A percentile compares a stretch with the other conserved stretches of the same genome.
phyloP scores from a whole-genome alignment of 2,888 invertebrate species.

The Timema podura region DNA sequence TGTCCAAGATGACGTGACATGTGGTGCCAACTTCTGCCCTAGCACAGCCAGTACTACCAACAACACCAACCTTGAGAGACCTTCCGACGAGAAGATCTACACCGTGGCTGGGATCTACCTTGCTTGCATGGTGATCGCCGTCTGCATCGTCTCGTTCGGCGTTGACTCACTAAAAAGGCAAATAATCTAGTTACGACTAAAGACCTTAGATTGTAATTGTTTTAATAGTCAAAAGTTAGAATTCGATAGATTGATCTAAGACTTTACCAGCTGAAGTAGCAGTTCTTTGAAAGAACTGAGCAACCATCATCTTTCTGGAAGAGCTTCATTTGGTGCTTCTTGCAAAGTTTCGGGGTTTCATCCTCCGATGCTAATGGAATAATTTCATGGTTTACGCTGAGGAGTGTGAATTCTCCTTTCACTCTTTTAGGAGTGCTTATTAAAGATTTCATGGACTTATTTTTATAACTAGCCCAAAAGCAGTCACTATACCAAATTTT shows the following conservation, averaged over 20 bases:
- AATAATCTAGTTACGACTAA: background rate
- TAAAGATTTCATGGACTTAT: too few relatives aligned
- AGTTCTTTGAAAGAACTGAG: too few relatives aligned
- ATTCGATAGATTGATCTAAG: too few relatives aligned
- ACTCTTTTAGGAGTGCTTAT: too few relatives aligned
- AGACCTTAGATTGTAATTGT: background rate
- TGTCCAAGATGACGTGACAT: conserved; percentile 39
- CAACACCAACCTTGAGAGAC: conserved; percentile 47
- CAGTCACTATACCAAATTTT: too few relatives aligned
- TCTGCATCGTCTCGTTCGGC: conserved; percentile 55
- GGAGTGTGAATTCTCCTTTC: too few relatives aligned
- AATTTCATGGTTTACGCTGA: too few relatives aligned
- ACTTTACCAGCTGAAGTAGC: background rate
- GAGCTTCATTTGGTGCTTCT: too few relatives aligned
- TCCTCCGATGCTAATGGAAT: too few relatives aligned
- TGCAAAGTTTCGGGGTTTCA: too few relatives aligned
- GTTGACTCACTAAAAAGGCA: conserved; percentile 60
- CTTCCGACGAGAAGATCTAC: conserved; percentile 53
- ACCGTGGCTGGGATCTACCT: conserved; percentile 59
- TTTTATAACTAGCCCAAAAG: too few relatives aligned
- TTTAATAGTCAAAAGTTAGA: background rate
- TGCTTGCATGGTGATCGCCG: conserved; percentile 57
- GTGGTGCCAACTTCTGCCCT: conserved; percentile 52
- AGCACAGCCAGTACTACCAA: conserved; percentile 39
- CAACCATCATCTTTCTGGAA: too few relatives aligned